Evolutionary conservation across 2,113 vertebrate genomes (phyloP).

Genomic region (Gopherus flavomarginatus): DNA sequence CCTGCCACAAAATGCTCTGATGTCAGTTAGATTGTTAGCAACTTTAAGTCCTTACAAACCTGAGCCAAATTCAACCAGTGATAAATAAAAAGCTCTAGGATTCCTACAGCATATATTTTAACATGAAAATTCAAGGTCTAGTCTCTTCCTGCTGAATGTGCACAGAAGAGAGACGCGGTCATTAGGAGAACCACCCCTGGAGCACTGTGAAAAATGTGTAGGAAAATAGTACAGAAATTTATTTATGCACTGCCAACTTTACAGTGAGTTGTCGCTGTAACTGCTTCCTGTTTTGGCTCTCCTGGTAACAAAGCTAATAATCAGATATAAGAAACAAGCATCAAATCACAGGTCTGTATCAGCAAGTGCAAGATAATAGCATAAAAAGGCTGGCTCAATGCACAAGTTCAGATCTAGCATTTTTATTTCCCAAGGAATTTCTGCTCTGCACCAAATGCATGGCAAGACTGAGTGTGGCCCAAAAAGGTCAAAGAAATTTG

Average conservation of each 20-base stretch:
- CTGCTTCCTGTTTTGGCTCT: not conserved
- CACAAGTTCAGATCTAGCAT: not conserved
- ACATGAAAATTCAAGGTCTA: not conserved
- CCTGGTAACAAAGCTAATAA: not conserved
- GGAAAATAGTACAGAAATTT: not conserved
- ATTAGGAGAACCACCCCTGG: not conserved
- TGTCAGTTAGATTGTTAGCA: not conserved
- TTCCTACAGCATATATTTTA: not conserved
- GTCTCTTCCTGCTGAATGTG: not conserved
- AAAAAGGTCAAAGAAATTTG: not conserved
- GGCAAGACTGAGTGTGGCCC: not conserved
- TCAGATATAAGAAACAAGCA: not conserved
- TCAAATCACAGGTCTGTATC: not conserved
- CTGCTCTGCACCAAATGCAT: not conserved
- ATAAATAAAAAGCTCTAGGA: not conserved
- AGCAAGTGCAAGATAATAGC: not conserved
- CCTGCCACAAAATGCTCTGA: not conserved
- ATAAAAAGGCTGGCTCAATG: not conserved
- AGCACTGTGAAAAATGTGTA: not conserved
- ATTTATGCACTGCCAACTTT: not conserved
- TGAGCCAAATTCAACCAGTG: not conserved
- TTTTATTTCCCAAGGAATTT: not conserved
- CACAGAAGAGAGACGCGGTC: not conserved
- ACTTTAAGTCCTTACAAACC: not conserved
- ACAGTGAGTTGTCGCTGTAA: not conserved